Base-by-base conservation (phyloP, 2,113 vertebrate species). In the Rousettus leschenaultii region DNA sequence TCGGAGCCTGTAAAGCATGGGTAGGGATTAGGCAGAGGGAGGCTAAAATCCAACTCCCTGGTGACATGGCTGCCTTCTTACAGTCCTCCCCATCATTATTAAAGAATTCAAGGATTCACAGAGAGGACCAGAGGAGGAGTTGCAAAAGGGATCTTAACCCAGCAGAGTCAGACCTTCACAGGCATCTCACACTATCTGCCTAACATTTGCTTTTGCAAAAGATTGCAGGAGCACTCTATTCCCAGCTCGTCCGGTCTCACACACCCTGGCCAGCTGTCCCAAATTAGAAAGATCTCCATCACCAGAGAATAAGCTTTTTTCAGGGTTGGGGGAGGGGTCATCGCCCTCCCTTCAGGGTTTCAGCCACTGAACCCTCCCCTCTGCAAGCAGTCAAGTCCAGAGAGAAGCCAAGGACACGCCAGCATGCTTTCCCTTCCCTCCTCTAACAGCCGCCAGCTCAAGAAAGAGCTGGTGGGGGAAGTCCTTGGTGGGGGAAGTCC, bases 401-500 rank as follows among this genome's bases (percentile, higher is more conserved):
- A 83, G 79, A 92, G 87, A 94, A 95, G 85, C 68, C 16, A 28
- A 96, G 92, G 93, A 95, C 90, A 87, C 1, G 16, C 33, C n/a
- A 35, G 83, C 63, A 22, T 33, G 18, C 65, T n/a, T 84, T 66
- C 87, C 18, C 35, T 22, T 38, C 79, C 61, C 86, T 15, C 80
- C 63, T 33, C 79, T n/a, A n/a, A 15, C 3, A 45, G 88, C 74
- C 57, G 88, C 74, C 66, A 66, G 73, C 21, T 48, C n/a, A 11
- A 82, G 93, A 91, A 93, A 77, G 77, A 92, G 96, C 40, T 40
- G 40, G 40, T 40, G 40, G 40, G 40, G 40, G 40, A 97, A 98
- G 96, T 97, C 96, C 92, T 95, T 57, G 18, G 1, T 0, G 38
- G 48, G 65, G 91, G 95, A 95, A 97, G 96, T 73, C 97, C 98